Evolutionary conservation across 2,888 invertebrate species (phyloP).

Genomic region (Agonopterix alstromeriana): DNA sequence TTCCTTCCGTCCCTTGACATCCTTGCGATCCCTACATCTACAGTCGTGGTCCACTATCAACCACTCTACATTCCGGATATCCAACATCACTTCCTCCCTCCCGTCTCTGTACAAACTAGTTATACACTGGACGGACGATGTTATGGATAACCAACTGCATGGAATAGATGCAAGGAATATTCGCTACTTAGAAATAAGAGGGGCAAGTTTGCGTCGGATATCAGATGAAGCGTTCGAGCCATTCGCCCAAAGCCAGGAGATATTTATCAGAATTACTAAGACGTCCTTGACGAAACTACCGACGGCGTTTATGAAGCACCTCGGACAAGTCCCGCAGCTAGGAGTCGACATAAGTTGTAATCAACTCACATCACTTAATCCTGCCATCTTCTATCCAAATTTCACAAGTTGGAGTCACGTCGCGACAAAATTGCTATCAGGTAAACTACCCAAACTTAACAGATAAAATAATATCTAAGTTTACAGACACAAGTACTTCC

Average conservation of each 20-base stretch:
- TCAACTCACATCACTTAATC: constrained; percentile 85
- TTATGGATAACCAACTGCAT: constrained; percentile 84
- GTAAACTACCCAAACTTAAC: constrained; percentile 47
- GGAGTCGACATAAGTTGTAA: constrained; percentile 90
- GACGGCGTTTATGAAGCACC: constrained; percentile 84
- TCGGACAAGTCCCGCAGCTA: constrained; percentile 87
- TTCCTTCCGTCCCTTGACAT: constrained; percentile 82
- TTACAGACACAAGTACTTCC: background rate
- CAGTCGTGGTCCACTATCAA: constrained; percentile 87
- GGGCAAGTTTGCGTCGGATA: constrained; percentile 83
- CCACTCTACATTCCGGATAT: constrained; percentile 80
- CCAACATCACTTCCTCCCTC: constrained; percentile 82
- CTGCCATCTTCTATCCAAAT: constrained; percentile 91
- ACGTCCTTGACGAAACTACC: constrained; percentile 89
- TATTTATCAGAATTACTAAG: constrained; percentile 85
- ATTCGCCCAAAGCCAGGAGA: constrained; percentile 84
- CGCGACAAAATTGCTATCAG: constrained; percentile 90
- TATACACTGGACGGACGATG: constrained; percentile 84
- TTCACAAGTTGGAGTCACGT: constrained; percentile 91
- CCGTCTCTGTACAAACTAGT: constrained; percentile 85
- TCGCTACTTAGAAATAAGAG: constrained; percentile 87
- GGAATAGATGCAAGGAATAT: constrained; percentile 88
- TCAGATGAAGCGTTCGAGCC: constrained; percentile 87
- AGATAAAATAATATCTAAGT: constrained; percentile 1
- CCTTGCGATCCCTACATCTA: constrained; percentile 82